Evolutionary conservation across 2,888 invertebrate genomes (phyloP).

Genomic region (Rhimphoctona megacephalus): DNA sequence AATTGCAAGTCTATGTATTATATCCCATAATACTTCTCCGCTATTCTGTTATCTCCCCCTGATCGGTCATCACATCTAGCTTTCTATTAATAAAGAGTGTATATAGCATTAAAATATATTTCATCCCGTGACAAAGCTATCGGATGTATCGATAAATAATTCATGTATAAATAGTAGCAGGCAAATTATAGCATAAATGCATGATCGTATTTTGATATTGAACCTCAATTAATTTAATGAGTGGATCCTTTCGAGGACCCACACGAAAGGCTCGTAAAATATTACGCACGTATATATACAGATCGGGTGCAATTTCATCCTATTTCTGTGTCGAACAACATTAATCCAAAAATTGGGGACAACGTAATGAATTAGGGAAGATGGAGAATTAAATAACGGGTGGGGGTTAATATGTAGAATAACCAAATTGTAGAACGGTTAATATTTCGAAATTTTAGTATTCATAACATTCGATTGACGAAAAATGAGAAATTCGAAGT

Average conservation of each 20-base stretch:
- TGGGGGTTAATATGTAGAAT: too few relatives aligned
- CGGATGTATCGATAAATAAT: constrained; percentile 21
- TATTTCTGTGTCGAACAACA: not conserved
- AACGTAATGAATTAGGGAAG: constrained; percentile 30
- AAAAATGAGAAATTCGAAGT: too few relatives aligned
- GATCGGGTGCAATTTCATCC: not conserved
- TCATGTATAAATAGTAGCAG: not conserved
- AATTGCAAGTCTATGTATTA: not conserved
- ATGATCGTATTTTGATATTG: constrained; percentile 10
- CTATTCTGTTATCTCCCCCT: constrained; percentile 40
- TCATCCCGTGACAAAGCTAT: constrained; percentile 38
- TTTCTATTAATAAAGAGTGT: constrained; percentile 54
- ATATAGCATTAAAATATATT: constrained; percentile 51
- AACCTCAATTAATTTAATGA: constrained; percentile 44
- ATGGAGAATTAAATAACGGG: constrained; percentile 25
- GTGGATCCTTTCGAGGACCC: constrained; percentile 4
- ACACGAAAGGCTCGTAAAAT: not conserved
- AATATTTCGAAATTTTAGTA: too few relatives aligned
- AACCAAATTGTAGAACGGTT: too few relatives aligned
- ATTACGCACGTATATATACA: not conserved
- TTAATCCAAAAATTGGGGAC: constrained; percentile 20
- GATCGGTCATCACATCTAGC: constrained; percentile 16
- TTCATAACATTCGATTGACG: too few relatives aligned
- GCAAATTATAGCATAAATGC: not conserved
- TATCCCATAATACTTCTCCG: constrained; percentile 23